These are phyloP conservation scores for Callithrix jacchus DNA, from an alignment of 2,113 vertebrate genomes.

Conservation along the genomic window DNA sequence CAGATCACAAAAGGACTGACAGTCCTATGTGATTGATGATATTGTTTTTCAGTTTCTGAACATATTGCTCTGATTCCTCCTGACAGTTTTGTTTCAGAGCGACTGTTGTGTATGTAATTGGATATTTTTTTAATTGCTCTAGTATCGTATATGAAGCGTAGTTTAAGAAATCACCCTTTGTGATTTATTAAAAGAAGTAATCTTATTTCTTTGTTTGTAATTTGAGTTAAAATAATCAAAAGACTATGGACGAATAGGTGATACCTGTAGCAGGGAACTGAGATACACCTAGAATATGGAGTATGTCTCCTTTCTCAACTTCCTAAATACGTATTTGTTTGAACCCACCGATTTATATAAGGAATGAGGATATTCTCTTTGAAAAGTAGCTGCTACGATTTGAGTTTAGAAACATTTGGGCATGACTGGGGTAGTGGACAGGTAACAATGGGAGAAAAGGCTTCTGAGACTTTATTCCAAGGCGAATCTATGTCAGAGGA, in stretches of 20 bases:
- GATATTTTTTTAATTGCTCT: constrained; percentile 46
- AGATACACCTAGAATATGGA: background rate
- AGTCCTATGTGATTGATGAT: constrained; percentile 37
- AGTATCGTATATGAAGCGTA: background rate
- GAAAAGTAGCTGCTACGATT: background rate
- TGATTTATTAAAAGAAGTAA: constrained; percentile 45
- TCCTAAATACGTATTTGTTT: background rate
- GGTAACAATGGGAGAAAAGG: background rate
- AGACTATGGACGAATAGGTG: background rate
- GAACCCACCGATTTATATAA: background rate
- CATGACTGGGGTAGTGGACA: background rate
- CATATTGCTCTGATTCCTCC: background rate
- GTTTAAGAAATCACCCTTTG: constrained; percentile 16
- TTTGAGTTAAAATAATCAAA: background rate
- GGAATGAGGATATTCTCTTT: background rate
- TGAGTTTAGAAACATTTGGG: background rate
- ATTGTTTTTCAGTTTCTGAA: constrained; percentile 52
- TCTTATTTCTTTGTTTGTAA: background rate
- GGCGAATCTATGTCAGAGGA: background rate
- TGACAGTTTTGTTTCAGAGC: background rate
- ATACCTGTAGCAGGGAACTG: background rate
- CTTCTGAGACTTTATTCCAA: background rate
- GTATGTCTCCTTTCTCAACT: background rate
- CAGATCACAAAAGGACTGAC: constrained; percentile 18
- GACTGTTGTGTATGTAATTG: background rate